phyloP scores from a whole-genome alignment of 37 sponge, comb jelly and placozoan genomes.

The Theonella swinhoei region DNA sequence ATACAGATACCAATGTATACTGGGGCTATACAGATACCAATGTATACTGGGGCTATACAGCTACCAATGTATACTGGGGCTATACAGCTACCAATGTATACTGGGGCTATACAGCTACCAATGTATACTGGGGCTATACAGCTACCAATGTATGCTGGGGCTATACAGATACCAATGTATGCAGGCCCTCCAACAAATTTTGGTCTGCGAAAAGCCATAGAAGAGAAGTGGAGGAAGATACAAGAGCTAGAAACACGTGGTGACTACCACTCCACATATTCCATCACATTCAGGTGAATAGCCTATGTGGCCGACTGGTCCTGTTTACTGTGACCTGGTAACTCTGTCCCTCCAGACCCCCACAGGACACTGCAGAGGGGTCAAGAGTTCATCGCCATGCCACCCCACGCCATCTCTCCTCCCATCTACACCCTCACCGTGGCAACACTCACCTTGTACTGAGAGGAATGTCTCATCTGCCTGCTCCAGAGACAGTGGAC shows the following conservation, averaged over 20 bases:
- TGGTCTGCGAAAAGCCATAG: conserved; percentile 60
- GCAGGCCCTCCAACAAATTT: neutral
- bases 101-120: too few species aligned
- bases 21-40: too few species aligned
- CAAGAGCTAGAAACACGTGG: conserved; percentile 43
- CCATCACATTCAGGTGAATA: conserved; percentile 39
- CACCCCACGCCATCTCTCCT: conserved; percentile 66
- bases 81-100: too few species aligned
- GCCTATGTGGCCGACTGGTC: neutral
- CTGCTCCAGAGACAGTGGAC: neutral
- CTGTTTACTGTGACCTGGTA: too few species aligned
- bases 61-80: too few species aligned
- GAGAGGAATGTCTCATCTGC: neutral
- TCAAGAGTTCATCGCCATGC: conserved; percentile 5
- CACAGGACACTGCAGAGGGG: neutral
- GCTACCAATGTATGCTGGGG: too few species aligned
- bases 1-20: too few species aligned
- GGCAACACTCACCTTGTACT: neutral
- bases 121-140: too few species aligned
- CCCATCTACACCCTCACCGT: conserved; percentile 66
- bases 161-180: too few species aligned
- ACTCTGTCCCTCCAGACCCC: conserved; percentile 10
- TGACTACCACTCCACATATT: conserved; percentile 45
- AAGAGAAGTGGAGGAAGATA: conserved; percentile 68
- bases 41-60: too few species aligned